Evolutionary conservation across 1,140 invertebrate species (phyloP), one percentile per base, ranked within the genome.

Genomic region (Centruroides sculpturatus): DNA sequence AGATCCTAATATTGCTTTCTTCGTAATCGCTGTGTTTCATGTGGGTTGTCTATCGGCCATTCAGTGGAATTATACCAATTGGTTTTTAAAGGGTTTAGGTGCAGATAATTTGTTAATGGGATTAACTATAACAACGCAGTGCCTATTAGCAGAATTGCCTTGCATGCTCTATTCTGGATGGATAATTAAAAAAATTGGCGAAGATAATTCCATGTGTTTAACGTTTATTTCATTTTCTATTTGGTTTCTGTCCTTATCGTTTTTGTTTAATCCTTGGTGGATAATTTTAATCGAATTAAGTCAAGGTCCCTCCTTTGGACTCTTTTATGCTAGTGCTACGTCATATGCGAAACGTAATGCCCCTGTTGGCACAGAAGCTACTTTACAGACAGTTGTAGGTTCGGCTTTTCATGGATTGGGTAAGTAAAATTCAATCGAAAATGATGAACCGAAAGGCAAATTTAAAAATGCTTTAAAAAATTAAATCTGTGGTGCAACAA

Each of bases 251-350:
- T 71, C 84, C 3, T 94, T 94, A 71, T 92, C 89, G 4, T 72
- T 86, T 41, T n/a, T 66, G n/a, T 81, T 92, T 34, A 81, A 86
- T 0, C 92, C 89, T 87, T 67, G 64, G 64, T 81, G 80, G 71
- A 81, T 86, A 57, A 74, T 95, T 57, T 82, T 87, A 3, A 81
- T 94, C 34, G 91, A 94, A 73, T 71, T 91, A 60, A 74, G 89
- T 7, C 88, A 93, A 73, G 89, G 89, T 13, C 74, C 92, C 7
- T 89, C 89, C 0, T 88, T 88, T 70, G 90, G 90, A 10, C 77
- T 94, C 60, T 87, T 88, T 69, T 94, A 89, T 75, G 82, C 89
- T 0, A 68, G 87, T 10, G 89, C 92, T 83, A 83, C 88, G 10
- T 87, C 87, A 0, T 94, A 92, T 73, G 89, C 88, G 0, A 89